Evolutionary conservation across 2,797 vertebrate species (phyloP).

Genomic region (Sphenopsis melanotis): DNA sequence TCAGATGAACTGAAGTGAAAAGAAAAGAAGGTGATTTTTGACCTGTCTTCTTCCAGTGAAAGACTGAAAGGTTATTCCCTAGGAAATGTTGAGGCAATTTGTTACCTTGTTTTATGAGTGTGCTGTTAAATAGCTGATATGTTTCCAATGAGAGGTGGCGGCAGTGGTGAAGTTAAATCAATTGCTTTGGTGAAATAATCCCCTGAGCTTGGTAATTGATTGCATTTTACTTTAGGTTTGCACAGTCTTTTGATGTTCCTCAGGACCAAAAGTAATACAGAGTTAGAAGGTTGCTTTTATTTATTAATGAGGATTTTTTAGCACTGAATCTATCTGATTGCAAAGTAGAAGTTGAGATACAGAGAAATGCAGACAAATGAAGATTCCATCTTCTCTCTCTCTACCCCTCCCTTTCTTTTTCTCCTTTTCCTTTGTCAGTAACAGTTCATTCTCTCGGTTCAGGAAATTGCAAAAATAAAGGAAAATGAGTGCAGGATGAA

Average conservation of each 20-base stretch:
- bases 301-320: constrained; percentile 14
- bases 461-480: neutral
- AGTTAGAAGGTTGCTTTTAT: neutral
- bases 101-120: neutral
- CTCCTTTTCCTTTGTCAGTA: neutral
- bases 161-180: constrained; percentile 5
- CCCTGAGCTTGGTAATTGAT: neutral
- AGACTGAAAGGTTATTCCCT: neutral
- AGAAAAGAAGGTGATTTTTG: neutral
- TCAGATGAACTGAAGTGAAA: neutral
- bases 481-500: neutral
- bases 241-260: neutral
- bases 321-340: neutral
- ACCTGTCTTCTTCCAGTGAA: neutral
- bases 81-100: constrained; percentile 6
- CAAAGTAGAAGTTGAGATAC: neutral
- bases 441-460: neutral
- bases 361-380: neutral
- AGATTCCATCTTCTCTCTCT: neutral
- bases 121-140: neutral
- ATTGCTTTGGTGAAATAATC: constrained; percentile 33
- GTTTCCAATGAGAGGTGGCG: neutral
- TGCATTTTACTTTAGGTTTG: neutral
- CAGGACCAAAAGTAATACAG: neutral
- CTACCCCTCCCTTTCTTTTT: neutral